These are phyloP conservation scores for Holcopasites calliopsidis DNA, from an alignment of 1,140 invertebrate species.

Conservation along the genomic window DNA sequence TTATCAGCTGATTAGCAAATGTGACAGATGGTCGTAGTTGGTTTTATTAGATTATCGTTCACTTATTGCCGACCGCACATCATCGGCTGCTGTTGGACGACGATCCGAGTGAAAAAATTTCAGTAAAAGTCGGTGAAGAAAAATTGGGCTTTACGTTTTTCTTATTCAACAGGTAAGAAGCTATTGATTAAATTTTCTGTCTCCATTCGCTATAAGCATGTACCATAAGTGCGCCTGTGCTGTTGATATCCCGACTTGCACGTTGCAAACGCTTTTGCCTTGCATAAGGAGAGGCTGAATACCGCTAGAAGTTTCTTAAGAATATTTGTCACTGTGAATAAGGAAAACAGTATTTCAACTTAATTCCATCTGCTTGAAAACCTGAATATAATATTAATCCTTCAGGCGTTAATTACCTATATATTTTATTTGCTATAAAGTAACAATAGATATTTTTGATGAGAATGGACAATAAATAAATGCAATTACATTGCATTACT, in stretches of 20 bases:
- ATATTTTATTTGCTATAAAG: too few species aligned
- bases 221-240: background rate
- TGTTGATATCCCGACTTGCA: background rate
- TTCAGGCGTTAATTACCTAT: too few species aligned
- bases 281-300: too few species aligned
- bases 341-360: too few species aligned
- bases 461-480: too few species aligned
- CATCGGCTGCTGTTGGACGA: slow-evolving; percentile 5
- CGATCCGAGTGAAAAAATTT: background rate
- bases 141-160: background rate
- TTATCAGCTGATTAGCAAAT: slow-evolving; percentile 73
- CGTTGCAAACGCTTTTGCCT: background rate
- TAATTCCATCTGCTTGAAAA: too few species aligned
- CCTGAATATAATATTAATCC: too few species aligned
- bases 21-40: slow-evolving; percentile 70
- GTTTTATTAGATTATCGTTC: slow-evolving; percentile 71
- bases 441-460: too few species aligned
- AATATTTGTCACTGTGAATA: too few species aligned
- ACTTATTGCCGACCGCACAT: slow-evolving; percentile 56
- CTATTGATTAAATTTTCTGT: background rate
- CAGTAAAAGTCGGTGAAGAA: background rate
- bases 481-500: too few species aligned
- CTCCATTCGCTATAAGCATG: too few species aligned
- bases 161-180: background rate
- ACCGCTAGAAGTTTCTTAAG: too few species aligned